A percentile compares a stretch with the other conserved stretches of the same genome.
Conservation (phyloP, 2,888 invertebrate genomes). For the Acanthoscelides obtectus region DNA sequence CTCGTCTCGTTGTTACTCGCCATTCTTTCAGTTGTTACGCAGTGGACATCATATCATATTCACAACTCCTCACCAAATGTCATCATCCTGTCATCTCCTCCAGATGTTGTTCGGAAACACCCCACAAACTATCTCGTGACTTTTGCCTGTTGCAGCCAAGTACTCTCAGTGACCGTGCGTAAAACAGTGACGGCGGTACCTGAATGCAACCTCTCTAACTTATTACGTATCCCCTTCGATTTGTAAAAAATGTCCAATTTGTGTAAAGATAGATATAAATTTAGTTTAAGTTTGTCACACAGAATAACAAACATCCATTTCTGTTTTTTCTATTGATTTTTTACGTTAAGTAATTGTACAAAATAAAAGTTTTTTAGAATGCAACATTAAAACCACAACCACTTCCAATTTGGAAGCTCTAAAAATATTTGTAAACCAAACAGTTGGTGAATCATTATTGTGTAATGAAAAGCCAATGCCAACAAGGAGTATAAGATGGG, state of each 20-base stretch:
- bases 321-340: constrained; percentile 13
- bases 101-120: neutral
- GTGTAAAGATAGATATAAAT: constrained; percentile 51
- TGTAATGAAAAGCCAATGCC: constrained; percentile 27
- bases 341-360: constrained; percentile 30
- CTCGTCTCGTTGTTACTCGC: neutral
- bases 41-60: neutral
- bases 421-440: constrained; percentile 10
- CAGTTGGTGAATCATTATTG: constrained; percentile 30
- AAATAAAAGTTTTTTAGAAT: constrained; percentile 25
- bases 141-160: constrained; percentile 29
- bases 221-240: constrained; percentile 49
- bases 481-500: constrained; percentile 34
- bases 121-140: constrained; percentile 40
- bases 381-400: constrained; percentile 20
- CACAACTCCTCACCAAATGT: neutral
- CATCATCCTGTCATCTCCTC: neutral
- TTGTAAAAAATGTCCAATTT: constrained; percentile 51
- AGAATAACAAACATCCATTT: neutral
- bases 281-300: constrained; percentile 45
- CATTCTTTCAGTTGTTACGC: constrained; percentile 20
- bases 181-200: constrained; percentile 40
- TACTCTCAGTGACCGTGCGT: constrained; percentile 38
- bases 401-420: constrained; percentile 20
- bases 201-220: constrained; percentile 42